A percentile compares a stretch with the other conserved stretches of the same genome.
These are phyloP conservation scores for Philaenus spumarius DNA, from an alignment of 1,140 invertebrate species.

Conservation along the genomic window DNA sequence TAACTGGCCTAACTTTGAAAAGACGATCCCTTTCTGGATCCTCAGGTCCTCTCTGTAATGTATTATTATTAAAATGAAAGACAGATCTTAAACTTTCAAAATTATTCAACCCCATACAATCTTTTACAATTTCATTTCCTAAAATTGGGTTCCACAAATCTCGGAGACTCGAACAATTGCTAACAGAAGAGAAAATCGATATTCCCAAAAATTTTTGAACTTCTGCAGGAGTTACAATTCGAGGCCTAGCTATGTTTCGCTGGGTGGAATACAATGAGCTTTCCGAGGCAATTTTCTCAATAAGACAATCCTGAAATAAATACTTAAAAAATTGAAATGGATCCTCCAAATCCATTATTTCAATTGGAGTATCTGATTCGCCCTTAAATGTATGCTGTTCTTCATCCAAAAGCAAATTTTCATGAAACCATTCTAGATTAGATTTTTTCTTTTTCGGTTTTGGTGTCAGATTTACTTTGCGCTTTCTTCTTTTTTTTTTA, in stretches of 20 bases:
- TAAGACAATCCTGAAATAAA: not conserved
- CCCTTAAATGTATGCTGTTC: not conserved
- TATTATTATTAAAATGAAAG: conserved; percentile 8
- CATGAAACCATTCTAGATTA: not conserved
- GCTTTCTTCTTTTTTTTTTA: not conserved
- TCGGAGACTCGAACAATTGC: not conserved
- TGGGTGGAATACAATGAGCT: conserved; percentile 4
- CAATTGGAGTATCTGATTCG: not conserved
- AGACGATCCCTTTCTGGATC: conserved; percentile 2
- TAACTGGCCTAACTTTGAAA: conserved; percentile 2
- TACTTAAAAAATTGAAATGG: not conserved
- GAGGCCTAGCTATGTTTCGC: conserved; percentile 1
- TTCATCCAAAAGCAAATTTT: not conserved
- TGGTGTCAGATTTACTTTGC: not conserved
- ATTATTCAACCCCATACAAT: not conserved
- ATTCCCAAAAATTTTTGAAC: conserved; percentile 6
- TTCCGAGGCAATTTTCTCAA: too few relatives aligned
- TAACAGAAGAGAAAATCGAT: not conserved
- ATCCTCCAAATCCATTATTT: not conserved
- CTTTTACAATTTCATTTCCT: not conserved
- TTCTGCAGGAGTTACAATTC: not conserved
- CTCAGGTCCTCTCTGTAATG: not conserved
- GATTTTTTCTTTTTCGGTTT: not conserved
- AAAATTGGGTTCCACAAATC: conserved; percentile 4
- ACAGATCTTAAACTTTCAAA: not conserved